Conservation (phyloP, 2,113 vertebrate species). For the Paradoxurus hermaphroditus region DNA sequence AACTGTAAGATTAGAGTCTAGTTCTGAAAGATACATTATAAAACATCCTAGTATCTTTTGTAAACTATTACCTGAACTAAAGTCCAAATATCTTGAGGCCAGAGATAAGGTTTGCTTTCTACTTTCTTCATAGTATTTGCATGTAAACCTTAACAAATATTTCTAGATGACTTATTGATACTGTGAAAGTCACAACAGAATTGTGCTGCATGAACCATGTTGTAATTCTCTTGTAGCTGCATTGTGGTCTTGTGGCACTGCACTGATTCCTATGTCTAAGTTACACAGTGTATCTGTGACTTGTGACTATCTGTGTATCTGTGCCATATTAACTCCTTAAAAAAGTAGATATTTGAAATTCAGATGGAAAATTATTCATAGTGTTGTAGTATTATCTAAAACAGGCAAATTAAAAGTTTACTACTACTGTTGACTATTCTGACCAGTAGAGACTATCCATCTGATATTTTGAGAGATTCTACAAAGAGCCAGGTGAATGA, state of each 20-base stretch:
- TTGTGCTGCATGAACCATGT: neutral
- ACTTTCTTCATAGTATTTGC: neutral
- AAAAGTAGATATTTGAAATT: constrained; percentile 10
- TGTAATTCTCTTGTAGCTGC: neutral
- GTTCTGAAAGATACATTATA: neutral
- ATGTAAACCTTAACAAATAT: neutral
- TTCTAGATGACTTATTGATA: neutral
- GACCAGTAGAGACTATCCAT: neutral
- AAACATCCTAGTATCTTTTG: neutral
- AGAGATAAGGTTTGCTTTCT: neutral
- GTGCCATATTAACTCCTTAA: neutral
- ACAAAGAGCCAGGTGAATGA: neutral
- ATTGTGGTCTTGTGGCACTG: neutral
- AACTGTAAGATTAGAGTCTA: constrained; percentile 1
- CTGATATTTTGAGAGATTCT: neutral
- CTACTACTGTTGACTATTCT: neutral
- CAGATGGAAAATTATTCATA: neutral
- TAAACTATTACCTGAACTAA: neutral
- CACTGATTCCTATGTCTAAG: neutral
- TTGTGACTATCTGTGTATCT: neutral
- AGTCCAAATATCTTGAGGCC: neutral
- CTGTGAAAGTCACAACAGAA: neutral
- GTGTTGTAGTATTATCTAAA: neutral
- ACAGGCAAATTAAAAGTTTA: constrained; percentile 12
- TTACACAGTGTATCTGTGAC: neutral